A percentile compares a stretch with the other conserved stretches of the same genome.
These are phyloP conservation scores for Drosophila orena DNA, from an alignment of 1,140 invertebrate genomes.

Conservation along the genomic window DNA sequence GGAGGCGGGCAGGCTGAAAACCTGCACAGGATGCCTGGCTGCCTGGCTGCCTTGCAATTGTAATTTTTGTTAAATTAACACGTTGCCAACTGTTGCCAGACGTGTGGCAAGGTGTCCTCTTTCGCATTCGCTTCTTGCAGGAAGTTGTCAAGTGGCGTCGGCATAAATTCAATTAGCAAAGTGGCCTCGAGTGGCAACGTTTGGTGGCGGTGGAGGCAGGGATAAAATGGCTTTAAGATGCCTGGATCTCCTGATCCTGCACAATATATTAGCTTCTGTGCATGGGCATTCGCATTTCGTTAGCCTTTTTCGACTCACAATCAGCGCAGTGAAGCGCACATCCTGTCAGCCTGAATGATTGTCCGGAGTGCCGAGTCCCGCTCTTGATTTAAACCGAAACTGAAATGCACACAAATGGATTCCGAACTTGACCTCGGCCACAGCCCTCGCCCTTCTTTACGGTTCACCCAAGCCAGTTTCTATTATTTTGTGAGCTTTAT, in stretches of 20 bases:
- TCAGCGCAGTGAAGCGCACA: conserved; percentile 78
- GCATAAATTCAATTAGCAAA: conserved; percentile 82
- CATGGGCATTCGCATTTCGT: conserved; percentile 66
- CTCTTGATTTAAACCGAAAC: conserved; percentile 78
- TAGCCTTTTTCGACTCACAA: conserved; percentile 70
- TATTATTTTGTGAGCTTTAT: conserved; percentile 71
- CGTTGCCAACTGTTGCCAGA: conserved; percentile 74
- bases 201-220: not conserved
- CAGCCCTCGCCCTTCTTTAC: not conserved
- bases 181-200: conserved; percentile 53
- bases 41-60: conserved; percentile 47
- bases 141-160: conserved; percentile 71
- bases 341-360: conserved; percentile 80
- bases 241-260: not conserved
- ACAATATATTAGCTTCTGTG: conserved; percentile 31
- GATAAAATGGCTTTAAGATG: conserved; percentile 27
- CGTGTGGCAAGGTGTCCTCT: not conserved
- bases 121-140: conserved; percentile 37
- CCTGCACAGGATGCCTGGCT: conserved; percentile 5
- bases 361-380: conserved; percentile 47
- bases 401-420: conserved; percentile 82
- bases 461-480: conserved; percentile 40
- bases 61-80: conserved; percentile 73
- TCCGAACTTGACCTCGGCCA: conserved; percentile 58
- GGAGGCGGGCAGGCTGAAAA: conserved; percentile 1